These are phyloP conservation scores for Saccopteryx leptura DNA, from an alignment of 2,113 vertebrate species.

Conservation along the genomic window DNA sequence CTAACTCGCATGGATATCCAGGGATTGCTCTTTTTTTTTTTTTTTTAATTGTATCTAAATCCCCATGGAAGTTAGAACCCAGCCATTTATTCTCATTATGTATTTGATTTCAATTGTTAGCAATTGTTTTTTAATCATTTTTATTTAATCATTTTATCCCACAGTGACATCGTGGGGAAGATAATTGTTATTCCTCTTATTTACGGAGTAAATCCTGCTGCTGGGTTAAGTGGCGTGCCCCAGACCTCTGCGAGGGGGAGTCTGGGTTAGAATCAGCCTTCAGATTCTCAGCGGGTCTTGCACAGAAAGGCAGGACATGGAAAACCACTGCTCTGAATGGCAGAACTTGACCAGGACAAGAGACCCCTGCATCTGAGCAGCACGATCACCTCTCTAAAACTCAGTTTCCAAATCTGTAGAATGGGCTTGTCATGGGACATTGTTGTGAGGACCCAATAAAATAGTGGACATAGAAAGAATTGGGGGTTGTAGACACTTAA, in stretches of 20 bases:
- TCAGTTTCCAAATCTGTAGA: slow-evolving; percentile 49
- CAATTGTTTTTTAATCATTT: slow-evolving; percentile 74
- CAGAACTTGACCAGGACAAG: not conserved
- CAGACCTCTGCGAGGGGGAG: not conserved
- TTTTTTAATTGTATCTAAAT: slow-evolving; percentile 66
- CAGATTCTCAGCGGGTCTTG: not conserved
- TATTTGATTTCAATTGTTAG: slow-evolving; percentile 71
- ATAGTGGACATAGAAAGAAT: not conserved
- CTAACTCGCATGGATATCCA: slow-evolving; percentile 34
- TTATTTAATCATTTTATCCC: slow-evolving; percentile 60
- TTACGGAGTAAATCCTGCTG: slow-evolving; percentile 43
- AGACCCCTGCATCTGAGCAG: not conserved
- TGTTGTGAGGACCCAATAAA: not conserved
- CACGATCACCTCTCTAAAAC: not conserved
- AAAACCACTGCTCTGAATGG: not conserved
- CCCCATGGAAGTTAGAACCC: slow-evolving; percentile 41
- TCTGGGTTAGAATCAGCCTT: not conserved
- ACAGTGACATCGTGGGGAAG: slow-evolving; percentile 65
- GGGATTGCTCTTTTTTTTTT: slow-evolving; percentile 48
- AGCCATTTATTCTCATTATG: slow-evolving; percentile 61
- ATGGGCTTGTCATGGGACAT: not conserved
- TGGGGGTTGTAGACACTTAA: not conserved
- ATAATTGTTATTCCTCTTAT: slow-evolving; percentile 65
- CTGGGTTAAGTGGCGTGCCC: not conserved
- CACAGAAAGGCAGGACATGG: not conserved